Conservation (phyloP, 2,113 vertebrate species). For the Onychostoma macrolepis region DNA sequence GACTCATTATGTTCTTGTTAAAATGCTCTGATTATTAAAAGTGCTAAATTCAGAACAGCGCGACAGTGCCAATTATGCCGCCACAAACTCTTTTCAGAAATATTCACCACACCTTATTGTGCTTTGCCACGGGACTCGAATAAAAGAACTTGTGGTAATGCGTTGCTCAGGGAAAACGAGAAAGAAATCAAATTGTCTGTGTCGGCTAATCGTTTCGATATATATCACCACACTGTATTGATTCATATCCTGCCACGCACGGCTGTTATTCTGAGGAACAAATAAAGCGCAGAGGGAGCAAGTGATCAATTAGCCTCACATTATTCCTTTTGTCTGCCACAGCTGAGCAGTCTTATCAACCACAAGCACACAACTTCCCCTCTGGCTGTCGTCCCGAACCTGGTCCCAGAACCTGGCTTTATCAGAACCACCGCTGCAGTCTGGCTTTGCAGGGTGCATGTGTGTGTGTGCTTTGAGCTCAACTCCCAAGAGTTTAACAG, state of each 20-base stretch:
- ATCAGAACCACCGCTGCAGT: constrained; percentile 63
- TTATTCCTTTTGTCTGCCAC: constrained; percentile 61
- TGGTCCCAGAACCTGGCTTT: constrained; percentile 65
- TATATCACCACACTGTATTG: constrained; percentile 61
- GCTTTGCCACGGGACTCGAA: not conserved
- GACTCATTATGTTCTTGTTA: constrained; percentile 60
- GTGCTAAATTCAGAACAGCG: constrained; percentile 50
- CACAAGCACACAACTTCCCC: constrained; percentile 69
- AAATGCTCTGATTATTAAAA: constrained; percentile 34
- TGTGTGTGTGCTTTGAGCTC: constrained; percentile 45
- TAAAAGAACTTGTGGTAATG: not conserved
- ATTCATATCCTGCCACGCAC: constrained; percentile 51
- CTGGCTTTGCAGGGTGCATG: constrained; percentile 61
- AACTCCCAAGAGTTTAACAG: constrained; percentile 59
- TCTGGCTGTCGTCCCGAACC: constrained; percentile 60
- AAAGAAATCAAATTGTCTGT: constrained; percentile 37
- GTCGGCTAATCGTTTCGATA: constrained; percentile 53
- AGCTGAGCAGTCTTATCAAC: constrained; percentile 72
- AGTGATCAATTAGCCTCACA: constrained; percentile 70
- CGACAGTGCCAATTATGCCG: not conserved
- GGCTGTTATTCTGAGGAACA: constrained; percentile 62
- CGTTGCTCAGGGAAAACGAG: constrained; percentile 11
- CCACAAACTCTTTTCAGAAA: not conserved
- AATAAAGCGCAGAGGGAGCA: constrained; percentile 64
- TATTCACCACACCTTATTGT: constrained; percentile 1